phyloP scores from a whole-genome alignment of 2,888 invertebrate genomes.

The Dynastes grantii region DNA sequence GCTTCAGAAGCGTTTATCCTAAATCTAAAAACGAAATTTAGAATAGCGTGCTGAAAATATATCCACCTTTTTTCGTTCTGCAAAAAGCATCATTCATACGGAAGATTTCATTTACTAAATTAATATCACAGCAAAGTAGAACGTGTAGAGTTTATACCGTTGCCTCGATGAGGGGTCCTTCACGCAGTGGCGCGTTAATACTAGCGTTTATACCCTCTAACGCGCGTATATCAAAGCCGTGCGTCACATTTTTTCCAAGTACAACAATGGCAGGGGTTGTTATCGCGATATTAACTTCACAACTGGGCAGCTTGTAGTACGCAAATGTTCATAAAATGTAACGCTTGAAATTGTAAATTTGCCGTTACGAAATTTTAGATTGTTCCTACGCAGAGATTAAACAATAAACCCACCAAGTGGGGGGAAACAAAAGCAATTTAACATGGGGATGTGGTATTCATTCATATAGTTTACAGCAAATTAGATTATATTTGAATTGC shows the following conservation, averaged over 20 bases:
- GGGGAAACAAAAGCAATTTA: too few species aligned
- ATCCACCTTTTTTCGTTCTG: neutral
- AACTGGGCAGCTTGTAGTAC: neutral
- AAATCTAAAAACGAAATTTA: neutral
- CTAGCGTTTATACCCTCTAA: neutral
- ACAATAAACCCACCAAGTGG: neutral
- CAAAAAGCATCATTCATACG: neutral
- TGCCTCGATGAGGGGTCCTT: neutral
- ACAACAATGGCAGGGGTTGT: neutral
- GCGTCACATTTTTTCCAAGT: neutral
- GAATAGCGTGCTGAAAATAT: neutral
- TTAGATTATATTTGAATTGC: too few species aligned
- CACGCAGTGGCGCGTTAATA: constrained; percentile 12
- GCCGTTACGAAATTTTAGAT: neutral
- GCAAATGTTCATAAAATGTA: constrained; percentile 17
- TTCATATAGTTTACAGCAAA: too few species aligned
- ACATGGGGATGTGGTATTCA: too few species aligned
- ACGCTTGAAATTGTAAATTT: constrained; percentile 10
- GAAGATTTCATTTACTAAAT: constrained; percentile 10
- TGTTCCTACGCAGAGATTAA: neutral
- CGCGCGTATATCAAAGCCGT: constrained; percentile 2
- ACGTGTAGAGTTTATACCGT: neutral
- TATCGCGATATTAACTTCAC: constrained; percentile 4
- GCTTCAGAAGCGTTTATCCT: neutral
- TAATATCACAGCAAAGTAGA: neutral